Base-by-base conservation (phyloP, 2,888 invertebrate genomes). In the Pristionchus exspectatus region DNA sequence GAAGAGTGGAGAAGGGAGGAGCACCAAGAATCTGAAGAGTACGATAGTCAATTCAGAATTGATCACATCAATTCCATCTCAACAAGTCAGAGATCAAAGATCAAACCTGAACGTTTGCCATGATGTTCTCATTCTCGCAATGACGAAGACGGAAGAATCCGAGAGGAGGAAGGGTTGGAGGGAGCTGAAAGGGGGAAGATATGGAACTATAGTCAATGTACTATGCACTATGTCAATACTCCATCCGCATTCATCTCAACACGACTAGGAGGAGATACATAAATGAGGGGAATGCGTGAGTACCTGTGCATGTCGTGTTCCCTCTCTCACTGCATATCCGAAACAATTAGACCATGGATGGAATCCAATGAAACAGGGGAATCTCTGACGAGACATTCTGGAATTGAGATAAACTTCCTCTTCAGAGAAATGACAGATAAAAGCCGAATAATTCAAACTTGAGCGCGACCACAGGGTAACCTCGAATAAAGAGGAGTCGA, bases 311-410 rank as follows among this genome's bases (percentile, higher is more conserved):
- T 12, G 69, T 81, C 90, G 90, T 27, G 91, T 87, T 54, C 88
- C 88, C 69, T 90, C 84, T 33, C 84, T 90, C 90, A 91, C 90
- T 33, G 91, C 90, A 87, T 92, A 92, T 0, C 88, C 92, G 83
- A 92, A 92, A 88, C 92, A 92, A 90, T 92, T 92, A 54, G 88
- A 88, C 89, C 90, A 87, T 88, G 91, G 90, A 90, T 92, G 92
- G 81, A 91, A 92, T n/a, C 85, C 90, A 83, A 92, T 72, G 88
- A 92, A 91, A 86, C 91, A 91, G 63, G 91, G 92, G 85, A 90
- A 91, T 77, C 87, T 91, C 74, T 90, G 77, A 59, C 83, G 90
- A 85, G 87, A 89, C 91, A 90, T 77, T 44, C 77, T 59, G 63
- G 38, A 89, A 89, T 59, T 63, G 33, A 63, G 24, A 33, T 12